Base-by-base conservation (phyloP, 1,140 invertebrate genomes). In the Lordiphosa stackelbergi region DNA sequence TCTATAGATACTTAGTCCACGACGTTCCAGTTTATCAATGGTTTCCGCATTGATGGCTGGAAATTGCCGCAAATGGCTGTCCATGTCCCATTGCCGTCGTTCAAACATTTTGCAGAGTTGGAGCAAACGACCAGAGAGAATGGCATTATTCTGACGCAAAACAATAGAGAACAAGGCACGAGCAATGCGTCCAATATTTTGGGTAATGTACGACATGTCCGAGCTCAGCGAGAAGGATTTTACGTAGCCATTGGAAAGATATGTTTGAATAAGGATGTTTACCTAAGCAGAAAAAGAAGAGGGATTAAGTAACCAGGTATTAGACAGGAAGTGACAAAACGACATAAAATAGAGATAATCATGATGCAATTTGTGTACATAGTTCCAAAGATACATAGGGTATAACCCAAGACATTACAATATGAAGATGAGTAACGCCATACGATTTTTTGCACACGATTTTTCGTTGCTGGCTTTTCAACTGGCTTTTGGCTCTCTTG, bases 161-260 rank as follows among this genome's bases (percentile, higher is more conserved):
- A 95, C 95, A 66, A 99, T 96, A 83, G 99, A 97, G 88, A 99
- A 99, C 22, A 99, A 88, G 0, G 97, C 97, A 46, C 98, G 90
- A 8, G 94, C 92, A 65, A 99, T 97, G 62, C 98, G 90, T 0
- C 93, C 91, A 35, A 95, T 94, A 88, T 99, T 99, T 93, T 98
- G 95, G 43, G 93, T 95, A 13, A 99, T 94, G 87, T 98, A 99
- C 11, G 95, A 93, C 87, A 95, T 92, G 91, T 99, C 97, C 0
- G 97, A 98, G 53, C 95, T 91, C 4, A 99, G 89, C 0, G 97
- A 99, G 78, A 98, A 97, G 0, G 93, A 92, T 70, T 95, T 93
- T 1, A 98, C 91, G 37, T 90, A 89, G 22, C 92, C 93, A 58
- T 94, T 89, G 0, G 95, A 97, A 10, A 99, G 90, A 87, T 94